A percentile compares a stretch with the other conserved stretches of the same genome.
Conservation (phyloP, 2,888 invertebrate genomes). For the Galerucella calmariensis region DNA sequence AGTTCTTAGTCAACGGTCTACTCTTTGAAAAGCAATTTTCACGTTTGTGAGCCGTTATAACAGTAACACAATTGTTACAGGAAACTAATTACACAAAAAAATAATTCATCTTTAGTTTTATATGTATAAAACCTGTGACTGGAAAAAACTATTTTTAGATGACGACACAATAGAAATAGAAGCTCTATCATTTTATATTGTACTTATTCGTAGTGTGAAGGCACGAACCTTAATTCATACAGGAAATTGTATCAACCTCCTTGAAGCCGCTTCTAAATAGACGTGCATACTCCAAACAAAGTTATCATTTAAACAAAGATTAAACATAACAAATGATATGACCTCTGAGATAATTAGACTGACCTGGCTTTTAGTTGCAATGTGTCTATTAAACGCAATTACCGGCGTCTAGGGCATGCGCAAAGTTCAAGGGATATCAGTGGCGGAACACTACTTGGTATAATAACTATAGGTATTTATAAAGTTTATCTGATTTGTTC, state of each 20-base stretch:
- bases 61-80: too few species aligned
- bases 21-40: too few species aligned
- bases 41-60: too few species aligned
- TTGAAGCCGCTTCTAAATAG: constrained; percentile 35
- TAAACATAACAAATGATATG: constrained; percentile 66
- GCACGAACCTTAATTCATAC: constrained; percentile 15
- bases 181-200: background rate
- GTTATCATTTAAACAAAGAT: constrained; percentile 64
- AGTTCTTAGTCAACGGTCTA: too few species aligned
- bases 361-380: constrained; percentile 57
- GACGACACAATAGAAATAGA: constrained; percentile 8
- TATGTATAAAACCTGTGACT: too few species aligned
- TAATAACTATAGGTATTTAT: too few species aligned
- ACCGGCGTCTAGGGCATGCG: constrained; percentile 47
- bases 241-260: constrained; percentile 48
- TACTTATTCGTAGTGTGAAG: constrained; percentile 15
- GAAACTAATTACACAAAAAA: too few species aligned
- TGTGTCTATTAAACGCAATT: constrained; percentile 64
- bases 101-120: too few species aligned
- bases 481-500: too few species aligned
- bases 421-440: constrained; percentile 44
- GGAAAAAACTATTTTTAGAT: background rate
- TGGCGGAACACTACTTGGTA: background rate
- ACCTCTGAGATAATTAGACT: constrained; percentile 66
- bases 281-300: constrained; percentile 52